Conservation (phyloP, 2,113 vertebrate genomes). For the Prochilodus magdalenae region DNA sequence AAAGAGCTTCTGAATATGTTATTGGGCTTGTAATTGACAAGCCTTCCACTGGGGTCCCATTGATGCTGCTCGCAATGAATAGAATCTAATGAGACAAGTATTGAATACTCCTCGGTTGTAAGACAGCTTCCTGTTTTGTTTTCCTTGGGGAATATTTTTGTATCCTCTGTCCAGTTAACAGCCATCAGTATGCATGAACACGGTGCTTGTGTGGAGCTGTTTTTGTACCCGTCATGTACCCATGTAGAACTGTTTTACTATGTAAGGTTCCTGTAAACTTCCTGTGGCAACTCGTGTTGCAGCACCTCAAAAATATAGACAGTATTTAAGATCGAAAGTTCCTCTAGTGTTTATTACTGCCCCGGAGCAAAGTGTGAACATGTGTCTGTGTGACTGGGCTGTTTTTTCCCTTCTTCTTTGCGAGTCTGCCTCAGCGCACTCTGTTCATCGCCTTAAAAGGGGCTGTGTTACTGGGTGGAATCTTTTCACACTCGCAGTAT, state of each 20-base stretch:
- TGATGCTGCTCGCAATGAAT: constrained; percentile 32
- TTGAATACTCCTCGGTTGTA: constrained; percentile 27
- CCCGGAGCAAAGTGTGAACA: constrained; percentile 49
- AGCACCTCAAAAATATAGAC: background rate
- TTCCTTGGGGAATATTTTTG: background rate
- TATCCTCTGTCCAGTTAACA: constrained; percentile 16
- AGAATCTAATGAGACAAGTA: constrained; percentile 32
- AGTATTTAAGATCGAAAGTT: constrained; percentile 25
- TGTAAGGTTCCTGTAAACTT: background rate
- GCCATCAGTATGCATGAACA: background rate
- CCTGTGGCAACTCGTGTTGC: background rate
- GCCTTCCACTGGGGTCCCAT: constrained; percentile 15
- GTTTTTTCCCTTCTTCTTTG: constrained; percentile 59
- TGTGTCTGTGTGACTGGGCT: constrained; percentile 58
- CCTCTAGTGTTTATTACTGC: constrained; percentile 43
- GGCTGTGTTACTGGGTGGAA: constrained; percentile 49
- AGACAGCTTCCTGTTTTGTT: constrained; percentile 9
- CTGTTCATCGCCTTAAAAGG: constrained; percentile 82
- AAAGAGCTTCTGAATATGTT: constrained; percentile 38
- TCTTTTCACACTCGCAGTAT: constrained; percentile 51
- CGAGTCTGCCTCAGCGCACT: constrained; percentile 72
- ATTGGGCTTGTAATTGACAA: constrained; percentile 40
- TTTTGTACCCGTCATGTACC: background rate
- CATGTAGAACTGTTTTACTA: background rate
- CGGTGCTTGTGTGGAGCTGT: background rate